A percentile compares a stretch with the other conserved stretches of the same genome.
These are phyloP conservation scores for Hermetia illucens DNA, from an alignment of 1,140 invertebrate species.

Conservation along the genomic window DNA sequence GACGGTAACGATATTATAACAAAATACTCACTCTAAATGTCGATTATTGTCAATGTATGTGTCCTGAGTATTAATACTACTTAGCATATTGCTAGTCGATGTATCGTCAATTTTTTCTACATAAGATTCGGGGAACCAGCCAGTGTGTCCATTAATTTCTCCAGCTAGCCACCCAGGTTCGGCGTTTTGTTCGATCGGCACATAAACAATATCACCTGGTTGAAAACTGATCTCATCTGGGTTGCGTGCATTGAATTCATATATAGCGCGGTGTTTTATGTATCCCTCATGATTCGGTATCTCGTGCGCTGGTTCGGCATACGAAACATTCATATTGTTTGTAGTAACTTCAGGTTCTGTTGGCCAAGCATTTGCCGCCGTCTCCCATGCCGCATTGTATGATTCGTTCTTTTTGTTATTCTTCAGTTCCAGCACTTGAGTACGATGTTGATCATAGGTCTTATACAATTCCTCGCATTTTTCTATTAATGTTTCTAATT, in stretches of 20 bases:
- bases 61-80: conserved; percentile 6
- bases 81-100: conserved; percentile 4
- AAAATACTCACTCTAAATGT: conserved; percentile 4
- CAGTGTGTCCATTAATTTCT: conserved; percentile 64
- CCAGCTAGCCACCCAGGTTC: conserved; percentile 97
- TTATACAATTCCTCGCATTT: conserved; percentile 45
- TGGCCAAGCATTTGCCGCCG: conserved; percentile 33
- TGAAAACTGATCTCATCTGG: conserved; percentile 87
- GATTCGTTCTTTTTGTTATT: conserved; percentile 29
- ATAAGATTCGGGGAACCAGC: conserved; percentile 98
- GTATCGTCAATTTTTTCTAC: conserved; percentile 61
- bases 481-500: conserved; percentile 31
- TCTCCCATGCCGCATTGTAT: conserved; percentile 28
- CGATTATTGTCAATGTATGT: conserved; percentile 14
- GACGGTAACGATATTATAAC: no score
- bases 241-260: conserved; percentile 86
- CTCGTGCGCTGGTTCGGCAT: conserved; percentile 11
- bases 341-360: conserved; percentile 28
- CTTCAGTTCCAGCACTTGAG: conserved; percentile 39
- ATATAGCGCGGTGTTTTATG: conserved; percentile 75
- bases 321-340: conserved; percentile 11
- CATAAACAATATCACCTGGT: conserved; percentile 85
- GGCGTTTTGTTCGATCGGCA: conserved; percentile 69
- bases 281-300: conserved; percentile 32
- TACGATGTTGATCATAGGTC: conserved; percentile 41